Base-by-base conservation (phyloP, 2,888 invertebrate genomes). In the Lithophane leautieri region DNA sequence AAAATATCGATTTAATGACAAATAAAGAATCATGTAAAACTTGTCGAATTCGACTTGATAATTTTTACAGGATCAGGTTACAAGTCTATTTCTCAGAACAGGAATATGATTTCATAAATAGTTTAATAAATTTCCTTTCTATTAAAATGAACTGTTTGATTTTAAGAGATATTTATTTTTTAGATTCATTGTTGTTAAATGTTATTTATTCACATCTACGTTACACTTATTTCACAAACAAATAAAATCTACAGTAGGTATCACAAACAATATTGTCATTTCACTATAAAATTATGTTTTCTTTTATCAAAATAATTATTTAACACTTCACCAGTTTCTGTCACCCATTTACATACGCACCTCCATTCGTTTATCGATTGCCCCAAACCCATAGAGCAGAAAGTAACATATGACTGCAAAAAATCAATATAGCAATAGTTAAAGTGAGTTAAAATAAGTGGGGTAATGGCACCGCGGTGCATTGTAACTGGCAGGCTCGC, bases 381-480 rank as follows among this genome's bases (percentile, higher is more conserved):
- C 12, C 52, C 63, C 3, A 75, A 72, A 65, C 52, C 40, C 28
- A 84, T 82, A 67, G 44, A 80, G 73, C 54, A 81, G 69, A 83
- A 83, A 78, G 81, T 76, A 91, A 87, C 92, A 93, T 91, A 90
- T 92, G 94, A 93, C 89, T 90, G 90, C 83, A 90, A 94, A 94
- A 94, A 95, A 96, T 96, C 95, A 91, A 96, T 95, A 95, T 89
- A 86, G 91, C 91, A 91, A 93, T 94, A 94, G 94, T 94, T 93
- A 90, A 91, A 91, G 89, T 88, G 90, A 91, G 94, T 94, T 92
- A 89, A 91, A 93, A 93, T 94, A 95, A 95, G 93, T 95, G 93
- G 95, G 95, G 95, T 95, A 95, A 94, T 94, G 86, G 94, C 89
- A 91, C 90, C 85, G 89, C 90, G 90, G 88, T 94, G 94, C 94